Percentiles rank a stretch among this genome's conserved stretches.
Evolutionary conservation across 2,797 vertebrate genomes (phyloP).

Genomic region (Tinamus major): DNA sequence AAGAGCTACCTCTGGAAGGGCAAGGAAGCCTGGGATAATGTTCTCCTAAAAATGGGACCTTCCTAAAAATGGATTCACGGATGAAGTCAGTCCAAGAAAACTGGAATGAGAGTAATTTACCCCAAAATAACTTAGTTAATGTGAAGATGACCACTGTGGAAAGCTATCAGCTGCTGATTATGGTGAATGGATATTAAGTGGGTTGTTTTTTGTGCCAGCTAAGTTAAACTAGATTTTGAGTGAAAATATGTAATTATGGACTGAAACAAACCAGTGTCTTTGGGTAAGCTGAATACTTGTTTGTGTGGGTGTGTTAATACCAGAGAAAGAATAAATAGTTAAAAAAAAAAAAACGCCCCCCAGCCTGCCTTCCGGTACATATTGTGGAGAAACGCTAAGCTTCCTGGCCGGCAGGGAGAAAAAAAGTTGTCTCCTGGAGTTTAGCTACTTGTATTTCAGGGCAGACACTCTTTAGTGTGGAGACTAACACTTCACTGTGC

Average conservation of each 20-base stretch:
- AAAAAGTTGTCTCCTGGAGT: constrained; percentile 52
- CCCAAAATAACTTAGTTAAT: background rate
- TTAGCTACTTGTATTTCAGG: constrained; percentile 59
- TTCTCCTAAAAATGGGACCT: background rate
- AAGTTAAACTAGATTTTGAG: background rate
- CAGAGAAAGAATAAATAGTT: constrained; percentile 16
- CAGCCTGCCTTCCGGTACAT: constrained; percentile 31
- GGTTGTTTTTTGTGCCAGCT: background rate
- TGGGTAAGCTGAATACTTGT: background rate
- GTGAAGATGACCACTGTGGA: background rate
- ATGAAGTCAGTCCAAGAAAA: background rate
- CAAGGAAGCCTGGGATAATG: background rate
- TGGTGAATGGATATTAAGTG: background rate
- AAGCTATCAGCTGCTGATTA: background rate
- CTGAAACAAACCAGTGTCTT: background rate
- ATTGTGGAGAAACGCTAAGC: constrained; percentile 26
- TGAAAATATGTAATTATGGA: background rate
- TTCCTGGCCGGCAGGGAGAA: constrained; percentile 60
- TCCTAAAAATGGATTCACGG: background rate
- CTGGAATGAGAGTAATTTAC: background rate
- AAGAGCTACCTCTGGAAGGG: background rate
- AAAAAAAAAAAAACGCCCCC: background rate
- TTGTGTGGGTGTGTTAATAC: background rate
- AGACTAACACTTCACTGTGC: background rate
- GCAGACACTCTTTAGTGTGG: constrained; percentile 4